A percentile compares a stretch with the other conserved stretches of the same genome.
Conservation (phyloP, 1,140 invertebrate species). For the Scaptomyza graminum region DNA sequence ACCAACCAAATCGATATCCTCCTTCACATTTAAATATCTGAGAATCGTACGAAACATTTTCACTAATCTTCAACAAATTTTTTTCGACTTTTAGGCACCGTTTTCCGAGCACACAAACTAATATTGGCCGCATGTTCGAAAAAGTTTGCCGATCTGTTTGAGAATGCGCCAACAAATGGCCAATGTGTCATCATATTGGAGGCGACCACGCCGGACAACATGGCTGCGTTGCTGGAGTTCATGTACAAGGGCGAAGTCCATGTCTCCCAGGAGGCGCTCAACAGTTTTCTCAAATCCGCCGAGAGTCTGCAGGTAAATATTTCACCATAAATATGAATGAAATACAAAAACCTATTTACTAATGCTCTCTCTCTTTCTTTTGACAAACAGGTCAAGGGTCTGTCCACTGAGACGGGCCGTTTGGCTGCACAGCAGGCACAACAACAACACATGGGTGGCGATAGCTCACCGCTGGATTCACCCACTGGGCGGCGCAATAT, state of each 20-base stretch:
- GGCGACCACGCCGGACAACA: constrained; percentile 93
- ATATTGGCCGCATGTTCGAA: constrained; percentile 97
- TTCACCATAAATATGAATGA: too few species aligned
- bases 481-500: constrained; percentile 75
- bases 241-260: constrained; percentile 97
- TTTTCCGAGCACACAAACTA: constrained; percentile 95
- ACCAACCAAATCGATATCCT: too few species aligned
- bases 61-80: not conserved
- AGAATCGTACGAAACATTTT: too few species aligned
- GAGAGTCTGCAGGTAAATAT: constrained; percentile 92
- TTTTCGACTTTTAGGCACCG: constrained; percentile 89
- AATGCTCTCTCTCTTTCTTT: too few species aligned
- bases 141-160: constrained; percentile 96
- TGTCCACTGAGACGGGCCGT: constrained; percentile 91
- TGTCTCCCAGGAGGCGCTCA: constrained; percentile 94
- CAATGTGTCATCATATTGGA: constrained; percentile 93
- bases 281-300: constrained; percentile 94
- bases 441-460: constrained; percentile 82
- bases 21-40: too few species aligned
- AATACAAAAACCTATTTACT: too few species aligned
- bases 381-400: constrained; percentile 88
- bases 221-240: constrained; percentile 95
- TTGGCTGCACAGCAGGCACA: constrained; percentile 88
- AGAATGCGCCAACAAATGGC: constrained; percentile 92
- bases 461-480: constrained; percentile 76